Base-by-base conservation (phyloP, 2,797 vertebrate species). In the Yasuhikotakia modesta region DNA sequence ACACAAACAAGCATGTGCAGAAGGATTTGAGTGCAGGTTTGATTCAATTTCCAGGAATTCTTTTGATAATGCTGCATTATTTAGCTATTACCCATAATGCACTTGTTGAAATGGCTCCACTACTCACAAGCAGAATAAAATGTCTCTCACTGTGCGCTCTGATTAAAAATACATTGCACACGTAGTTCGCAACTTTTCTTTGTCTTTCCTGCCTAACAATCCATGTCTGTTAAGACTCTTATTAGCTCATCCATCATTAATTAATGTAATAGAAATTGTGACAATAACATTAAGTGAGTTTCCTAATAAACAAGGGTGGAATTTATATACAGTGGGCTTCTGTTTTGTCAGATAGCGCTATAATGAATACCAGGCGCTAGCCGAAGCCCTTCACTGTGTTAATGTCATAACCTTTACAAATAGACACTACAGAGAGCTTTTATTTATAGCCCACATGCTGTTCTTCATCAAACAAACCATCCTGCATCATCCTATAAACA, bases 241-340 rank as follows among this genome's bases (percentile, higher is more conserved):
- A 58, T 58, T 5, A 27, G 22, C 55, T 58, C 22, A 58, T 27
- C 12, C 55, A 58, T 27, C 55, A 24, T 58, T 58, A 13, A n/a
- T 24, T 58, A 22, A 22, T 22, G 27, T 13, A 30, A 60, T 60
- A 1, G 35, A 50, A 73, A 11, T 2, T 39, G 10, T 69, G 67
- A 70, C 5, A 2, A 53, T 7, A 70, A 16, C 46, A 48, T 48
- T 0, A 10, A 58, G 21, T 39, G 14, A 53, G 30, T 74, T 64
- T 63, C 16, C 19, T 73, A 19, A 73, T 63, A 46, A 46, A 60
- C 39, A 21, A 35, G 17, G 22, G n/a, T 63, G 19, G 17, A 39
- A 21, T 27, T 74, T 53, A 43, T 53, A 48, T 52, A 13, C 30
- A 74, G 60, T 35, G 19, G 72, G 19, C 48, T 27, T 74, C 60